These are phyloP conservation scores for Cryptotermes secundus DNA, from an alignment of 1,140 invertebrate genomes.

Conservation along the genomic window DNA sequence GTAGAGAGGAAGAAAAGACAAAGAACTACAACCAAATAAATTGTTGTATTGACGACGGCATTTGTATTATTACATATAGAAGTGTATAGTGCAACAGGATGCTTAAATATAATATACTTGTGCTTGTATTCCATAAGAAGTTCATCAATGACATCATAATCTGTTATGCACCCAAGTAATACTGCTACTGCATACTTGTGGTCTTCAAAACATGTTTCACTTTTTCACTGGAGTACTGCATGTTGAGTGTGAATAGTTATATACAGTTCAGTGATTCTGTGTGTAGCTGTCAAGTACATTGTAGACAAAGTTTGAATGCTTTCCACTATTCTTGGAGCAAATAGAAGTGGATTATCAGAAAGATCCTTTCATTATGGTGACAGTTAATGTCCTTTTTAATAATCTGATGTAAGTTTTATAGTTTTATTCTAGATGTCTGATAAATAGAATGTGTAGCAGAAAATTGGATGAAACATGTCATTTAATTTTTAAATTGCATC, in stretches of 20 bases:
- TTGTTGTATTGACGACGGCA: too few relatives aligned
- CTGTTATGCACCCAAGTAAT: too few relatives aligned
- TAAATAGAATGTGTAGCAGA: neutral
- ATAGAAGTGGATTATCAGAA: too few relatives aligned
- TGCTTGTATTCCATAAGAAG: too few relatives aligned
- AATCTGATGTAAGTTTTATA: neutral
- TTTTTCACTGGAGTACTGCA: neutral
- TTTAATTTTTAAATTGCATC: neutral
- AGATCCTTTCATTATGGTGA: neutral
- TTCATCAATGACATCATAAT: too few relatives aligned
- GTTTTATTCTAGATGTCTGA: neutral
- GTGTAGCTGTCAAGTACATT: neutral
- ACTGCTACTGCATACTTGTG: neutral
- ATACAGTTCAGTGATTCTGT: neutral
- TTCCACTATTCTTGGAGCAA: neutral
- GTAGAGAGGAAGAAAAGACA: too few relatives aligned
- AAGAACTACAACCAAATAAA: too few relatives aligned
- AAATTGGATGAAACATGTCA: neutral
- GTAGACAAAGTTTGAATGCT: constrained; percentile 19
- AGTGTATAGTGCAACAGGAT: too few relatives aligned
- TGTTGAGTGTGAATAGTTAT: neutral
- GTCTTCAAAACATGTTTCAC: neutral
- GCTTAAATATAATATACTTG: too few relatives aligned
- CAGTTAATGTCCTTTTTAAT: neutral
- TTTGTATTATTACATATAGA: too few relatives aligned